Percentiles rank a stretch among this genome's conserved stretches.
Evolutionary conservation across 1,140 invertebrate genomes (phyloP).

Genomic region (Ceratina calcarata): DNA sequence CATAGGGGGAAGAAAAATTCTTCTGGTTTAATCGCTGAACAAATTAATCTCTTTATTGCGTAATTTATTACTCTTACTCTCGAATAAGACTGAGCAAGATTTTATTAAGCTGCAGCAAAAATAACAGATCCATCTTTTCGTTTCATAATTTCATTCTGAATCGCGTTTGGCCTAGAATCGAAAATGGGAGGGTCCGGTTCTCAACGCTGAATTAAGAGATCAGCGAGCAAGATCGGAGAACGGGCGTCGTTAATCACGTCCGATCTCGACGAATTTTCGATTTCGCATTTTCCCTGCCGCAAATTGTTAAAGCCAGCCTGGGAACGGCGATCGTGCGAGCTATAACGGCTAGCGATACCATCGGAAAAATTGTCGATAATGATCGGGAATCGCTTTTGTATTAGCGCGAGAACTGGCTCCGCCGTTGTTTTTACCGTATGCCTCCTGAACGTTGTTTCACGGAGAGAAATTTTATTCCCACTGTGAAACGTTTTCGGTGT

Average conservation of each 20-base stretch:
- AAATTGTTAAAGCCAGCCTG: slow-evolving; percentile 39
- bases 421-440: background rate
- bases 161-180: no score
- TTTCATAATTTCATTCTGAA: no score
- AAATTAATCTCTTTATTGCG: no score
- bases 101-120: no score
- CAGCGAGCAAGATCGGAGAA: background rate
- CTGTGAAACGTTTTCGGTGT: background rate
- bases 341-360: background rate
- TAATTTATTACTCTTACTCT: no score
- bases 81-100: no score
- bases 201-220: slow-evolving; percentile 21
- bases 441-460: background rate
- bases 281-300: slow-evolving; percentile 9
- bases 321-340: background rate
- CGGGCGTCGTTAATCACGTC: slow-evolving; percentile 27
- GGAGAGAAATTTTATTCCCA: background rate
- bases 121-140: no score
- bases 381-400: slow-evolving; percentile 35
- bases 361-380: slow-evolving; percentile 28
- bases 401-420: slow-evolving; percentile 11
- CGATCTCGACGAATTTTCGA: slow-evolving; percentile 19
- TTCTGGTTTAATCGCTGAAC: no score
- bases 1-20: no score
- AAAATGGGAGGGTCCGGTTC: background rate